Conservation (phyloP, 2,113 vertebrate species). For the Ginglymostoma cirratum region DNA sequence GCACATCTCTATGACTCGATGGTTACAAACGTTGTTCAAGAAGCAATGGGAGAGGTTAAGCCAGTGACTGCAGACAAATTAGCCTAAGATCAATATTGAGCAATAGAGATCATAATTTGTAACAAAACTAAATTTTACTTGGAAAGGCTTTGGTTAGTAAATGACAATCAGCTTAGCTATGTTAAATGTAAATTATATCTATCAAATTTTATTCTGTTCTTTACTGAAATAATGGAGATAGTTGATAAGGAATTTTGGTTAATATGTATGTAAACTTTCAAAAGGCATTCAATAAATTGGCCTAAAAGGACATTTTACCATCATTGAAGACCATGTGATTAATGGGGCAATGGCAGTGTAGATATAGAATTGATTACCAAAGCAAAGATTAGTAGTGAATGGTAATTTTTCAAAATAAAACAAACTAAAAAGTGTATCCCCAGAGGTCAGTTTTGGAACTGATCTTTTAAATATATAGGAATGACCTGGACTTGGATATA, state of each 20-base stretch:
- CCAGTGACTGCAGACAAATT: background rate
- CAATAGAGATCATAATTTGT: background rate
- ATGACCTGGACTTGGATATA: background rate
- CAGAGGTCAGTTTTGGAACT: background rate
- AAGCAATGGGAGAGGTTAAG: background rate
- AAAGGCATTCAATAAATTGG: background rate
- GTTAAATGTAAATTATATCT: background rate
- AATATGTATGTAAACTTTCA: background rate
- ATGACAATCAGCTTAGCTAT: background rate
- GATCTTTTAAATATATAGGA: background rate
- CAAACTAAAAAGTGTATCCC: background rate
- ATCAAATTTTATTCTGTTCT: background rate
- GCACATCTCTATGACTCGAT: too few species aligned
- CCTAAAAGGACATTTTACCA: background rate
- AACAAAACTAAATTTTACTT: background rate
- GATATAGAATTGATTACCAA: background rate
- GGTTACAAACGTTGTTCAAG: background rate
- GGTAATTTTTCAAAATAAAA: background rate
- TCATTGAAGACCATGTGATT: background rate
- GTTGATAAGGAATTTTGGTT: background rate
- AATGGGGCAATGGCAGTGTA: background rate
- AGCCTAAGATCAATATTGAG: background rate
- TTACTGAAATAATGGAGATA: background rate
- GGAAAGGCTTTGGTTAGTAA: background rate
- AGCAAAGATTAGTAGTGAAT: background rate